A percentile compares a stretch with the other conserved stretches of the same genome.
phyloP scores from a whole-genome alignment of 2,113 vertebrate genomes.

The Atherinomorus stipes region DNA sequence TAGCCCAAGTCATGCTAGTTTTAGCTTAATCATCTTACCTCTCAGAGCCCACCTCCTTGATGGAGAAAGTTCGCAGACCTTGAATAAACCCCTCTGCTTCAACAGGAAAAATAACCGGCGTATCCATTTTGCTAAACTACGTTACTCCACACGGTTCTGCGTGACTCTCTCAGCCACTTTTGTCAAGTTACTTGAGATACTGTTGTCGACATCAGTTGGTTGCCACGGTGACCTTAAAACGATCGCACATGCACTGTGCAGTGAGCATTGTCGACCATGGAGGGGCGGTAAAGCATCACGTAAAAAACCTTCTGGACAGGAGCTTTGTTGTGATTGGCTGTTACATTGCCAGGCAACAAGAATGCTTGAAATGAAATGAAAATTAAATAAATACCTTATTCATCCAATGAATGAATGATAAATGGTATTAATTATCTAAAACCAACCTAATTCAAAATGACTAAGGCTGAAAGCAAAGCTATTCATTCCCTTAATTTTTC shows the following conservation, averaged over 20 bases:
- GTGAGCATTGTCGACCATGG: slow-evolving; percentile 15
- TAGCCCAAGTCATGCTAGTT: neutral
- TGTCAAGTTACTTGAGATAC: neutral
- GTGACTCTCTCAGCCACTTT: neutral
- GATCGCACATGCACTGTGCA: slow-evolving; percentile 4
- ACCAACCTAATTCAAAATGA: no score
- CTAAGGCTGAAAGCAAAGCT: no score
- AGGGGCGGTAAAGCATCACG: slow-evolving; percentile 30
- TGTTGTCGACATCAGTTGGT: slow-evolving; percentile 28
- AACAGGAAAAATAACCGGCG: slow-evolving; percentile 76
- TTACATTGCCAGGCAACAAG: slow-evolving; percentile 1
- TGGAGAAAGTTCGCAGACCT: slow-evolving; percentile 80
- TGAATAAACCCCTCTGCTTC: slow-evolving; percentile 86
- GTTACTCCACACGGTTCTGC: neutral
- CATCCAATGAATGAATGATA: no score
- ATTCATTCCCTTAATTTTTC: no score
- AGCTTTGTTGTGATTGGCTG: slow-evolving; percentile 3
- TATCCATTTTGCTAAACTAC: slow-evolving; percentile 48
- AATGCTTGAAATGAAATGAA: no score
- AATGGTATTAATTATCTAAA: no score
- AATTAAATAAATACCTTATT: no score
- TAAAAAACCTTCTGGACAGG: neutral
- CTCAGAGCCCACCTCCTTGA: slow-evolving; percentile 84
- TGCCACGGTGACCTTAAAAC: slow-evolving; percentile 72
- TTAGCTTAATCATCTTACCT: slow-evolving; percentile 69